Conservation (phyloP, 2,888 invertebrate genomes). For the Therioaphis trifolii region DNA sequence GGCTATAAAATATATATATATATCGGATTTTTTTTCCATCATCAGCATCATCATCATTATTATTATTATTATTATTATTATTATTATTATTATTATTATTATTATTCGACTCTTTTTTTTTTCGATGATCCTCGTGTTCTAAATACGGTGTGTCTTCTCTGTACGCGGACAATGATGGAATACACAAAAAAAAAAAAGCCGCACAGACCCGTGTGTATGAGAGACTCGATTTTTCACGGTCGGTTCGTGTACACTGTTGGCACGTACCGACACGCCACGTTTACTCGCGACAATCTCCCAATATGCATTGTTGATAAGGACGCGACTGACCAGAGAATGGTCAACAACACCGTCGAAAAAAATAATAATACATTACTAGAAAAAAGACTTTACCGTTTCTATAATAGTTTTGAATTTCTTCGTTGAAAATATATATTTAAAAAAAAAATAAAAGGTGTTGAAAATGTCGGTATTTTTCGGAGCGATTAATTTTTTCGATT, state of each 20-base stretch:
- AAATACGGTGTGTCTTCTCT: conserved; percentile 48
- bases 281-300: conserved; percentile 51
- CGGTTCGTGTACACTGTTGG: conserved; percentile 61
- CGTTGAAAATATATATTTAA: conserved; percentile 6
- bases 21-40: conserved; percentile 42
- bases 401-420: conserved; percentile 38
- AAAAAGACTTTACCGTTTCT: conserved; percentile 59
- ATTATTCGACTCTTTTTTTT: conserved; percentile 18
- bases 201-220: conserved; percentile 34
- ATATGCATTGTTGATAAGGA: conserved; percentile 48
- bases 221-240: conserved; percentile 55
- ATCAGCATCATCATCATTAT: neutral
- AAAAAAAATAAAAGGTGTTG: neutral
- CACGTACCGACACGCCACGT: conserved; percentile 62
- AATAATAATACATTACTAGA: neutral
- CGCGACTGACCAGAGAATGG: conserved; percentile 50
- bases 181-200: conserved; percentile 40
- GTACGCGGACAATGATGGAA: conserved; percentile 47
- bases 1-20: conserved; percentile 44
- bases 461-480: conserved; percentile 17
- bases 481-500: conserved; percentile 9
- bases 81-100: conserved; percentile 7
- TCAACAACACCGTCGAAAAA: conserved; percentile 10
- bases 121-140: conserved; percentile 43
- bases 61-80: conserved; percentile 16